These are phyloP conservation scores for Myiagra hebetior DNA, from an alignment of 2,113 vertebrate genomes.

Conservation along the genomic window DNA sequence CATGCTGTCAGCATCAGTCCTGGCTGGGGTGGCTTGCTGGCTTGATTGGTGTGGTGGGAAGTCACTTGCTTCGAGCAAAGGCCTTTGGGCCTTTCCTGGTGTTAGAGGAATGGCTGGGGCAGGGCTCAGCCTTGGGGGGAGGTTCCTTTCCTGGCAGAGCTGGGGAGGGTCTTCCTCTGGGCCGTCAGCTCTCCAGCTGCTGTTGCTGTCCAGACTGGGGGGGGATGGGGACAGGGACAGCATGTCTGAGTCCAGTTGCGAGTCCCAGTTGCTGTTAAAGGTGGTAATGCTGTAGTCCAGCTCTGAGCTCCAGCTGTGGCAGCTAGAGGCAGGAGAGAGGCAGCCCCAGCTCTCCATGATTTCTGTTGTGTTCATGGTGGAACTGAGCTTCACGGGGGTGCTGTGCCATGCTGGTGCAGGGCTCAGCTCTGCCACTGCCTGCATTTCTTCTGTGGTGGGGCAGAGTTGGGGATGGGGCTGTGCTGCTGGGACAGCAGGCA, in stretches of 20 bases:
- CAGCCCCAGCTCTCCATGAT: not conserved
- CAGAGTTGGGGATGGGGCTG: not conserved
- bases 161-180: not conserved
- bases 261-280: constrained; percentile 58
- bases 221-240: not conserved
- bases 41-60: not conserved
- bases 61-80: not conserved
- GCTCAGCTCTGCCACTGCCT: not conserved
- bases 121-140: not conserved
- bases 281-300: constrained; percentile 27
- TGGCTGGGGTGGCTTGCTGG: not conserved
- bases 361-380: not conserved
- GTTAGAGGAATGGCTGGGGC: not conserved
- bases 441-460: not conserved
- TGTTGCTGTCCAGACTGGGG: constrained; percentile 10
- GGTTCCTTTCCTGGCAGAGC: not conserved
- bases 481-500: not conserved
- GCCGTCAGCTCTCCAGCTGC: not conserved
- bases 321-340: not conserved
- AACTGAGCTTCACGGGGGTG: not conserved
- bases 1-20: not conserved
- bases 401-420: not conserved
- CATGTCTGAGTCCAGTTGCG: constrained; percentile 8
- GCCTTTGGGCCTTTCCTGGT: not conserved
- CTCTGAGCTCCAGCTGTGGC: not conserved